A percentile compares a stretch with the other conserved stretches of the same genome.
phyloP scores from a whole-genome alignment of 2,888 invertebrate genomes.

The Sclerodermus sp. region DNA sequence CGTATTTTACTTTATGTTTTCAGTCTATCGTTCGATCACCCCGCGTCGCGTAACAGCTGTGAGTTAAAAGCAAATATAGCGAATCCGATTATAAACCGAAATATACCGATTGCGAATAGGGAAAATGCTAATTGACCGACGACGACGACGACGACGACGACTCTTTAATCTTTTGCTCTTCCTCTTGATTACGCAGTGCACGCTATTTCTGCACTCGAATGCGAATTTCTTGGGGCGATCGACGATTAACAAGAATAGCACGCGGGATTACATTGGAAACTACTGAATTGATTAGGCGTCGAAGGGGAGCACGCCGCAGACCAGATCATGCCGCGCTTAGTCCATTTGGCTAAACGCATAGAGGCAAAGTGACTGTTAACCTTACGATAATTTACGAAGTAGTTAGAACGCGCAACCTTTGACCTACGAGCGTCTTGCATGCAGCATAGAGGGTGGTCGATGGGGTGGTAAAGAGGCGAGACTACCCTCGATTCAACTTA shows the following conservation, averaged over 20 bases:
- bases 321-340: not conserved
- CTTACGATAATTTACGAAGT: slow-evolving; percentile 36
- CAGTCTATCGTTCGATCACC: slow-evolving; percentile 36
- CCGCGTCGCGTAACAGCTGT: slow-evolving; percentile 3
- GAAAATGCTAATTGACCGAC: no score
- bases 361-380: slow-evolving; percentile 25
- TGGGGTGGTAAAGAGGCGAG: slow-evolving; percentile 27
- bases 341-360: not conserved
- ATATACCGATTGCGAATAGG: no score
- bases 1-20: slow-evolving; percentile 23
- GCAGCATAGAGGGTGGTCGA: slow-evolving; percentile 25
- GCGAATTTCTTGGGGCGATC: no score
- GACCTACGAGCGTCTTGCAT: slow-evolving; percentile 40
- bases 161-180: no score
- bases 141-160: no score
- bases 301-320: no score
- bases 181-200: no score
- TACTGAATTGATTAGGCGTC: no score
- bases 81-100: not conserved
- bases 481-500: slow-evolving; percentile 29
- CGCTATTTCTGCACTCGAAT: no score
- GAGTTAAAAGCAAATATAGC: not conserved
- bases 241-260: no score
- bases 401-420: slow-evolving; percentile 38
- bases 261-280: no score